A percentile compares a stretch with the other conserved stretches of the same genome.
Evolutionary conservation across 2,113 vertebrate species (phyloP).

Genomic region (Equus przewalskii): DNA sequence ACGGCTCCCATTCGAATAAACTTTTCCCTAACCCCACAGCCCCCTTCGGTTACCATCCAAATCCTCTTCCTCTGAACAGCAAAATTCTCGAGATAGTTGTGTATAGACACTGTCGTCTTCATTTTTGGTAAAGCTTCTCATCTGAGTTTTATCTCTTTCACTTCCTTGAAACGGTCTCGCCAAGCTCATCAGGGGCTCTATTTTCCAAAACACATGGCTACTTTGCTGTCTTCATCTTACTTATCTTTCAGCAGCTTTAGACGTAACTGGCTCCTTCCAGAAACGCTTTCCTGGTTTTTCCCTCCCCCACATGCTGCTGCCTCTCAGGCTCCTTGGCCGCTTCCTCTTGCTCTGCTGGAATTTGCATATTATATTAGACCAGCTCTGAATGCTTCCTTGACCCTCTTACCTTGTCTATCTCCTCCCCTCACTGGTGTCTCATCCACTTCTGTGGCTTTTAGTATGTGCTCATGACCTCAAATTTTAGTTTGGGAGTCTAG

Average conservation of each 20-base stretch:
- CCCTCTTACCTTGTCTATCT: not conserved
- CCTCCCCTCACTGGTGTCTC: not conserved
- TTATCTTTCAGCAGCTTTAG: not conserved
- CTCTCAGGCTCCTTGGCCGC: not conserved
- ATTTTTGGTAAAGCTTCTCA: not conserved
- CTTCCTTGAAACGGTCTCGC: not conserved
- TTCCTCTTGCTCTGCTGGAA: not conserved
- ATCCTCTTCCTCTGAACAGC: not conserved
- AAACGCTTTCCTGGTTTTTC: not conserved
- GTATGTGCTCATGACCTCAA: not conserved
- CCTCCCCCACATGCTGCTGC: not conserved
- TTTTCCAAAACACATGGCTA: not conserved
- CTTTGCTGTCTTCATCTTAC: not conserved
- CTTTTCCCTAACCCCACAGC: not conserved
- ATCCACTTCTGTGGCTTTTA: not conserved
- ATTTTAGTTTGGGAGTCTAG: too few species aligned
- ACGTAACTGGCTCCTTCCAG: not conserved
- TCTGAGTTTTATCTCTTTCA: not conserved
- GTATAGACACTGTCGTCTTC: not conserved
- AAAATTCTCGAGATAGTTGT: not conserved
- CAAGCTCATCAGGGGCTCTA: not conserved
- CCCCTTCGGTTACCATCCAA: not conserved
- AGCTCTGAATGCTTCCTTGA: not conserved
- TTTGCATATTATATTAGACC: not conserved
- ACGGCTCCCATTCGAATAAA: not conserved